Evolutionary conservation across 2,113 vertebrate genomes (phyloP), one percentile per base, ranked within the genome.

Genomic region (Gymnogyps californianus): DNA sequence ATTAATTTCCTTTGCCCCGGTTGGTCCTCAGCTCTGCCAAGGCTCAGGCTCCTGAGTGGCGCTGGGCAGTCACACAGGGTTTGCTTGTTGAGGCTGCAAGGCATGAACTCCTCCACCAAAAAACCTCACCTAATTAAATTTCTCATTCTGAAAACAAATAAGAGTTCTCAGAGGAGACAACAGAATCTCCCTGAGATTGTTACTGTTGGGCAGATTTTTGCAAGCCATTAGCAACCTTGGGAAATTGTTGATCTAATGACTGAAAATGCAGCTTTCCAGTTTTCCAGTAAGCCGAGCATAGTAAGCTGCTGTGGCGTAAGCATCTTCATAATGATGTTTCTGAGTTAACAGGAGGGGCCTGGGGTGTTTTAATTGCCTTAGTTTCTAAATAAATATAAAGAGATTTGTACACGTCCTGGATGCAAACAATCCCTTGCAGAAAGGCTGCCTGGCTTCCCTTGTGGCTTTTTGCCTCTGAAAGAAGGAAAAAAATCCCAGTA

Each of bases 321-420:
- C 87, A 83, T 93, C 94, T 87, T 87, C 93, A 72, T 93, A 87
- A 95, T 76, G 91, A 90, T 93, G 81, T 75, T 93, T 93, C 89
- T 82, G 91, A 91, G 87, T 64, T 95, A 94, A 89, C 81, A 96
- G 93, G 89, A 94, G 94, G 47, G 87, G 84, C 91, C 89, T 87
- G 93, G 89, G 78, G 93, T 84, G 94, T 57, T 97, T 91, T 96
- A 89, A 96, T 94, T 94, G 96, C 81, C 52, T 95, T 89, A 28
- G 89, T 94, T 96, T 94, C 89, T 91, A 95, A 96, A 89, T 89
- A 94, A 94, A 93, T 51, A 19, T 67, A 51, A 82, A 78, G 89
- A 64, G 59, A 87, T 95, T 96, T 89, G 87, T 84, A 72, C 76
- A 82, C 4, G 2, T 84, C 89, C 65, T 59, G 72, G 83, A 75